Evolutionary conservation across 2,888 invertebrate genomes (phyloP).

Genomic region (Busseola fusca): DNA sequence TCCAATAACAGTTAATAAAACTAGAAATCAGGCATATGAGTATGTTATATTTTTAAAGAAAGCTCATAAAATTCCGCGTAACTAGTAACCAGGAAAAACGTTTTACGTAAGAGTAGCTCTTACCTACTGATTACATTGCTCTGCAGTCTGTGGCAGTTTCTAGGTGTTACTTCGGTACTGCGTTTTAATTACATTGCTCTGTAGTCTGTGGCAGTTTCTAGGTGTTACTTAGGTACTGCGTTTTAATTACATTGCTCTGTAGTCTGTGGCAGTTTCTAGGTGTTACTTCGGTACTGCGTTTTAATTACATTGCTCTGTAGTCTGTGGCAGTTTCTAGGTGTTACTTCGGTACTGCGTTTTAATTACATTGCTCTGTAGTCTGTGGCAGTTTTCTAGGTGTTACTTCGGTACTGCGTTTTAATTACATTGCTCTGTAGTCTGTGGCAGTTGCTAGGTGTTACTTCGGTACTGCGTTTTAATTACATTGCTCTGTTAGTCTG

Average conservation of each 20-base stretch:
- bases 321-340: neutral
- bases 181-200: conserved; percentile 8
- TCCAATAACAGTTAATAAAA: neutral
- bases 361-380: conserved; percentile 10
- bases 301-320: conserved; percentile 12
- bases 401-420: neutral
- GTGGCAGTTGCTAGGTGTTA: neutral
- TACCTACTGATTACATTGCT: conserved; percentile 25
- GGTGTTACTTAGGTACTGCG: neutral
- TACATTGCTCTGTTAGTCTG: conserved; percentile 6
- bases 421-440: conserved; percentile 9
- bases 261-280: neutral
- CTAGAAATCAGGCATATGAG: conserved; percentile 3
- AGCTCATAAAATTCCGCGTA: conserved; percentile 2
- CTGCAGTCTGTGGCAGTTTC: neutral
- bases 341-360: neutral
- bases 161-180: neutral
- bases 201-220: neutral
- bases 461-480: neutral
- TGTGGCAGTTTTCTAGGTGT: neutral
- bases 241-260: conserved; percentile 10
- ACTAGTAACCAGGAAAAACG: conserved; percentile 10
- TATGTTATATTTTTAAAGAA: conserved; percentile 4
- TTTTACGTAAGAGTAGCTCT: conserved; percentile 33
- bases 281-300: neutral